A percentile compares a stretch with the other conserved stretches of the same genome.
These are phyloP conservation scores for Ischnura elegans DNA, from an alignment of 2,888 invertebrate species.

Conservation along the genomic window DNA sequence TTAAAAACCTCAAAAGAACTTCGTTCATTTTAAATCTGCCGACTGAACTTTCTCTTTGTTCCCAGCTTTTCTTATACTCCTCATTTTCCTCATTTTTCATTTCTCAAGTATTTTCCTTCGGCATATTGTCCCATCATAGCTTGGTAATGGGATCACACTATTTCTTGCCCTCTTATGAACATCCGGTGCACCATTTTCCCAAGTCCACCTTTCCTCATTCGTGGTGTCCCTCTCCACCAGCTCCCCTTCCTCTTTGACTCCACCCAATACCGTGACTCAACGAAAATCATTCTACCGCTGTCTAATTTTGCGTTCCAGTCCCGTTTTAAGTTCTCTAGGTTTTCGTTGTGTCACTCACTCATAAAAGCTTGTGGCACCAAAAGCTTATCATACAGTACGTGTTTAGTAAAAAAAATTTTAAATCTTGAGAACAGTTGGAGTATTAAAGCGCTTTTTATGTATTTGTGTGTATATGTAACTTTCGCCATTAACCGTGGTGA, in stretches of 20 bases:
- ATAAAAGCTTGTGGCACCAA: too few relatives aligned
- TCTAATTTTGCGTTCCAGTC: too few relatives aligned
- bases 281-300: neutral
- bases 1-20: neutral
- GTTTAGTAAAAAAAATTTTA: too few relatives aligned
- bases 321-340: too few relatives aligned
- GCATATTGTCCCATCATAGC: neutral
- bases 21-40: neutral
- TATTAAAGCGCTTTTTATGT: too few relatives aligned
- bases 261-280: neutral
- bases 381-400: too few relatives aligned
- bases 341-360: too few relatives aligned
- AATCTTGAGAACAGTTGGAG: too few relatives aligned
- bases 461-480: too few relatives aligned
- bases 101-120: neutral
- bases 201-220: neutral
- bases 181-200: neutral
- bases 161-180: neutral
- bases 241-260: too few relatives aligned
- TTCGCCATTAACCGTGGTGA: too few relatives aligned
- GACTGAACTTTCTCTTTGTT: neutral
- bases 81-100: neutral
- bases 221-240: neutral
- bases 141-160: neutral
- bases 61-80: neutral